Conservation (phyloP, 1,140 invertebrate species). For the Pissodes strobi region DNA sequence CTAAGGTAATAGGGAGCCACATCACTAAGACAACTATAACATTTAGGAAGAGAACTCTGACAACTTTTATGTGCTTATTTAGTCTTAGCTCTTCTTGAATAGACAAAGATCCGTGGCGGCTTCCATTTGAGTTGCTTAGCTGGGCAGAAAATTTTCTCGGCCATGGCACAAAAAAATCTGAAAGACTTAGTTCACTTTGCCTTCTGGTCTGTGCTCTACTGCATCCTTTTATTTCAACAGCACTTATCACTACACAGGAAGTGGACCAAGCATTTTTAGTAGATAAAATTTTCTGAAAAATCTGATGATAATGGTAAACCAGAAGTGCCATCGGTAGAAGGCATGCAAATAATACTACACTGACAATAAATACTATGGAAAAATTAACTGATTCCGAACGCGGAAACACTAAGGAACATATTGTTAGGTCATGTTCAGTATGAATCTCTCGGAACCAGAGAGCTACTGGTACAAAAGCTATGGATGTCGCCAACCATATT, state of each 20-base stretch:
- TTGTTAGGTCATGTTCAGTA: constrained; percentile 40
- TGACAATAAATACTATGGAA: constrained; percentile 62
- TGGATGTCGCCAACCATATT: constrained; percentile 59
- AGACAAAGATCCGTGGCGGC: constrained; percentile 57
- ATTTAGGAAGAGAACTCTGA: constrained; percentile 62
- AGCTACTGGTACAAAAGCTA: constrained; percentile 60
- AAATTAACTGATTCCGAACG: constrained; percentile 57
- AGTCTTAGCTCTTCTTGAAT: constrained; percentile 61
- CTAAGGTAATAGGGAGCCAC: constrained; percentile 65
- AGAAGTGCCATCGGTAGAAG: constrained; percentile 62
- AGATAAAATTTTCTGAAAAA: constrained; percentile 62
- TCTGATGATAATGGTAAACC: constrained; percentile 63
- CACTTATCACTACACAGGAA: constrained; percentile 57
- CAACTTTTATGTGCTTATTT: constrained; percentile 62
- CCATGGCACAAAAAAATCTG: constrained; percentile 59
- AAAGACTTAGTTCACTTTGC: constrained; percentile 60
- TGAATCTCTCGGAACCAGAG: constrained; percentile 60
- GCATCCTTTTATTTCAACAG: constrained; percentile 38
- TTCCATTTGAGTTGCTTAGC: constrained; percentile 33
- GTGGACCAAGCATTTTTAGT: constrained; percentile 60
- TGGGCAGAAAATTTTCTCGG: constrained; percentile 56
- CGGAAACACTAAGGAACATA: constrained; percentile 65
- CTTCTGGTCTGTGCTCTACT: constrained; percentile 48
- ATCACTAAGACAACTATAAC: constrained; percentile 63
- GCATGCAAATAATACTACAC: constrained; percentile 59